phyloP scores from a whole-genome alignment of 1,140 invertebrate species.

The Zaprionus davidi region DNA sequence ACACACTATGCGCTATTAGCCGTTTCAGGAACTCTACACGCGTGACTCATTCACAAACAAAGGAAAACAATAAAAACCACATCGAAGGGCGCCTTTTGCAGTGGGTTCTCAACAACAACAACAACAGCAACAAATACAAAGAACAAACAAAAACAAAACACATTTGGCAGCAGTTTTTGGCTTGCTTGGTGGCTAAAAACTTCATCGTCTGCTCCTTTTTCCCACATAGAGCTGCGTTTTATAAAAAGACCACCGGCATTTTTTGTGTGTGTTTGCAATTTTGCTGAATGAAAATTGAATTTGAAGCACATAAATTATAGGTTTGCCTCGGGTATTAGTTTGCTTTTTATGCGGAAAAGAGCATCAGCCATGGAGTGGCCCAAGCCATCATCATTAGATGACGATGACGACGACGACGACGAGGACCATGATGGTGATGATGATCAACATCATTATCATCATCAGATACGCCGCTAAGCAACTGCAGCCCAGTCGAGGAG shows the following conservation, averaged over 20 bases:
- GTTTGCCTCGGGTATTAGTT: constrained; percentile 67
- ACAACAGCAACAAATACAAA: not conserved
- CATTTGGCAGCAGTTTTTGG: constrained; percentile 32
- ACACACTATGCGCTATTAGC: constrained; percentile 40
- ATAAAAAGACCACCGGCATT: constrained; percentile 64
- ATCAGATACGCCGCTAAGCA: constrained; percentile 33
- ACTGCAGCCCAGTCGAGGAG: constrained; percentile 17
- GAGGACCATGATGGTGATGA: constrained; percentile 10
- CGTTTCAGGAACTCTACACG: constrained; percentile 38
- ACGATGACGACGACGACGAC: constrained; percentile 20
- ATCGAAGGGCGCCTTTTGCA: constrained; percentile 36
- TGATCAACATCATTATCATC: constrained; percentile 37
- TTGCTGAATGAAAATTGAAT: constrained; percentile 79
- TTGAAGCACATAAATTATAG: constrained; percentile 78
- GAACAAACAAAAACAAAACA: constrained; percentile 31
- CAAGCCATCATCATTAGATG: constrained; percentile 60
- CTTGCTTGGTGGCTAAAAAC: constrained; percentile 29
- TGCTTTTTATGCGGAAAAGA: constrained; percentile 69
- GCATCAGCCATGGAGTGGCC: constrained; percentile 14
- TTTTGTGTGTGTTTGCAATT: constrained; percentile 65
- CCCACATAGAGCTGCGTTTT: constrained; percentile 27
- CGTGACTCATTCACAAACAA: constrained; percentile 65
- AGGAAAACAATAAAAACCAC: constrained; percentile 27
- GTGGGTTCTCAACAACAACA: constrained; percentile 3
- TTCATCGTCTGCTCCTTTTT: constrained; percentile 39